Conservation (phyloP, 2,113 vertebrate species). For the Dicentrarchus labrax region DNA sequence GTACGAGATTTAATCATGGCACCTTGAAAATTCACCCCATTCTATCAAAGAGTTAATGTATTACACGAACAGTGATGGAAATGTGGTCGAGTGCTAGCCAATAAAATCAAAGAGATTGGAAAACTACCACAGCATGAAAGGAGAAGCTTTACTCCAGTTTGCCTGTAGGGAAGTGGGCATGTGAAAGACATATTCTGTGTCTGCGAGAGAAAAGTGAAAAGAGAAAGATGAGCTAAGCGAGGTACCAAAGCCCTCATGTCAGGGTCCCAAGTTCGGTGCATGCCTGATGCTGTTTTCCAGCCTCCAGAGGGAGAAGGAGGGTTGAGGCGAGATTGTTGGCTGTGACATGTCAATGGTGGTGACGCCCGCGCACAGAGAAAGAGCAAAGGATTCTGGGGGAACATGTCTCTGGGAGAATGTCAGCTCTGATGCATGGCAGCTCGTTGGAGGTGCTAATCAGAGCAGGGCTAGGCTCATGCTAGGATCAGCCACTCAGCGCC, state of each 20-base stretch:
- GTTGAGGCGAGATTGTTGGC: slow-evolving; percentile 86
- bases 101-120: slow-evolving; percentile 68
- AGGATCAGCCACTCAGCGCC: slow-evolving; percentile 77
- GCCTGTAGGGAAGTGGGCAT: slow-evolving; percentile 37
- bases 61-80: slow-evolving; percentile 62
- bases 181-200: slow-evolving; percentile 45
- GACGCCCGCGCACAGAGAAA: slow-evolving; percentile 83
- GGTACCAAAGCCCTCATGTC: slow-evolving; percentile 54
- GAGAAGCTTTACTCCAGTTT: slow-evolving; percentile 34
- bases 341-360: slow-evolving; percentile 90
- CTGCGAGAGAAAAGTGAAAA: slow-evolving; percentile 35
- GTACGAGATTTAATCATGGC: slow-evolving; percentile 69
- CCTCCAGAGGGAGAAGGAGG: slow-evolving; percentile 88
- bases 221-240: slow-evolving; percentile 45
- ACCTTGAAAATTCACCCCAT: slow-evolving; percentile 59
- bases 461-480: slow-evolving; percentile 83
- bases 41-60: slow-evolving; percentile 64
- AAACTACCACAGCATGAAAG: slow-evolving; percentile 60
- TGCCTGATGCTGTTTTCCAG: slow-evolving; percentile 91
- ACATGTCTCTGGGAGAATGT: slow-evolving; percentile 94
- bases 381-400: slow-evolving; percentile 92
- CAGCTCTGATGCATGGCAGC: slow-evolving; percentile 93
- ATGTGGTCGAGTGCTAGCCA: slow-evolving; percentile 47
- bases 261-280: slow-evolving; percentile 70
- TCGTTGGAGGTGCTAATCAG: slow-evolving; percentile 96